Percentiles rank a stretch among this genome's conserved stretches.
phyloP scores from a whole-genome alignment of 2,797 vertebrate species.

The Cichlasoma orientale region DNA sequence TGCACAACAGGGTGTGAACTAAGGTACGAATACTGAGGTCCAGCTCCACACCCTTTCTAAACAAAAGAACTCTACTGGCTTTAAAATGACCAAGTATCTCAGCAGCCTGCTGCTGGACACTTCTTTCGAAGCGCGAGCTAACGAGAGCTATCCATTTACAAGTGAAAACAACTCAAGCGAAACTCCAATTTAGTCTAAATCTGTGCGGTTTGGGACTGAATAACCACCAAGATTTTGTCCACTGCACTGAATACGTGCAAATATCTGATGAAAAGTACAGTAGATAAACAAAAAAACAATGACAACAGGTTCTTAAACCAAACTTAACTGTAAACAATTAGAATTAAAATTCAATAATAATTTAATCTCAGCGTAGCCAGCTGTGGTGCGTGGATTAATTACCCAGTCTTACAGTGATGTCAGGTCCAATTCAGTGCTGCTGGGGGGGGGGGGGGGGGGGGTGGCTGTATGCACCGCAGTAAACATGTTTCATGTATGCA shows the following conservation, averaged over 20 bases:
- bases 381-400: conserved; percentile 26
- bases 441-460: not conserved
- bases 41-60: conserved; percentile 1
- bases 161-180: not conserved
- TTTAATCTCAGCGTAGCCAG: conserved; percentile 7
- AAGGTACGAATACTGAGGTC: not conserved
- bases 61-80: conserved; percentile 32
- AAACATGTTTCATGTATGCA: not conserved
- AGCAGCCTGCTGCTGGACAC: conserved; percentile 4
- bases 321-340: not conserved
- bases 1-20: conserved; percentile 32
- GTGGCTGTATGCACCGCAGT: not conserved
- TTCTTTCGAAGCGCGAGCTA: conserved; percentile 29
- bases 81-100: conserved; percentile 13
- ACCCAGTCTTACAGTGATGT: conserved; percentile 5
- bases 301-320: not conserved
- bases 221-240: not conserved
- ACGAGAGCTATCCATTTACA: not conserved
- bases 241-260: not conserved
- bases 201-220: not conserved
- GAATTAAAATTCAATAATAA: not conserved
- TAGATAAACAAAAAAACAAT: not conserved
- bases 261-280: not conserved
- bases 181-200: not conserved
- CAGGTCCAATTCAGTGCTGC: not conserved